phyloP scores from a whole-genome alignment of 2,113 vertebrate genomes.

The Saccopteryx leptura region DNA sequence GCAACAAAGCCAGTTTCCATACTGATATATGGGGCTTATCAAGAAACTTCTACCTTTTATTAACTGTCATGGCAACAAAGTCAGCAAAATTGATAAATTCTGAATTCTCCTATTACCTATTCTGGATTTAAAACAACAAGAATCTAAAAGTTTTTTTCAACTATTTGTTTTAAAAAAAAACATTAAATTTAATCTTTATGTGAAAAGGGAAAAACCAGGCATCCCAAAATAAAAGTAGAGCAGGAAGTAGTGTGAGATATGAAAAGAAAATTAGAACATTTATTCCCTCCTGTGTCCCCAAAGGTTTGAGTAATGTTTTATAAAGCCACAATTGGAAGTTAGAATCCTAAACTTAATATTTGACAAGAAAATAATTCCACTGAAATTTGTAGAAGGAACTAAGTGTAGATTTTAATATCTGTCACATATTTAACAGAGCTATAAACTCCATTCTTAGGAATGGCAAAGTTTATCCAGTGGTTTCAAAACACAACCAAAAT shows the following conservation, averaged over 20 bases:
- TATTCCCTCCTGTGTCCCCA: not conserved
- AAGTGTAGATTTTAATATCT: not conserved
- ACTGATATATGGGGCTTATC: not conserved
- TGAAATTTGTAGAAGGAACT: not conserved
- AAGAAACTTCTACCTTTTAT: not conserved
- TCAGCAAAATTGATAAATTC: not conserved
- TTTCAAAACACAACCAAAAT: slow-evolving; percentile 68
- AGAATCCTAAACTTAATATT: slow-evolving; percentile 23
- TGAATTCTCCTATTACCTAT: not conserved
- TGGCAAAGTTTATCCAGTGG: slow-evolving; percentile 53
- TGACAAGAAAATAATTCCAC: not conserved
- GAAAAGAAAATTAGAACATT: not conserved
- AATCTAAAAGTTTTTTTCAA: not conserved
- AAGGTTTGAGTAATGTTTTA: not conserved
- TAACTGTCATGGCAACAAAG: not conserved
- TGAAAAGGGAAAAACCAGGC: not conserved
- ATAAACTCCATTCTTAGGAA: slow-evolving; percentile 48
- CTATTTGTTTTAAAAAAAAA: slow-evolving; percentile 7
- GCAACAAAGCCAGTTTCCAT: not conserved
- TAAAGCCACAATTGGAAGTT: not conserved
- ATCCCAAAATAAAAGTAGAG: not conserved
- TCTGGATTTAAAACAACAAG: not conserved
- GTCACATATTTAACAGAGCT: slow-evolving; percentile 7
- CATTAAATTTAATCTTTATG: not conserved
- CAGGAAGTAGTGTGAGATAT: not conserved